Evolutionary conservation across 2,797 vertebrate species (phyloP), one percentile per base, ranked within the genome.

Genomic region (Okamejei kenojei): DNA sequence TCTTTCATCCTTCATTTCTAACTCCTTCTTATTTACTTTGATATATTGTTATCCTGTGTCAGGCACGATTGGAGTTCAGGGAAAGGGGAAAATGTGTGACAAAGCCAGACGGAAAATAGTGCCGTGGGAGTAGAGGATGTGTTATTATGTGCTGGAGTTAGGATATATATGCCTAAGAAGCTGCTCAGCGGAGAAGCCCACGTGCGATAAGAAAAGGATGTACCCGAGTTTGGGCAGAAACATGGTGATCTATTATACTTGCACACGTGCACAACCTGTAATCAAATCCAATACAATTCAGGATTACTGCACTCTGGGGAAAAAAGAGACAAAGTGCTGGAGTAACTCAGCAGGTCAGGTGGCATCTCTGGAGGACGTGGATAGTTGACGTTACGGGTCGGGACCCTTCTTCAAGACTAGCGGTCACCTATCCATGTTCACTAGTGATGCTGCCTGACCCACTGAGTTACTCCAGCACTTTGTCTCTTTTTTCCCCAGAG

Each of bases 1-100:
- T 63, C 68, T 92, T 92, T 92, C 65, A 76, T 76, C 90, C 38
- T 91, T 54, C 68, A 74, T 73, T 91, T 74, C 26, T 29, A 91
- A 91, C 90, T 76, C 71, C 90, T 54, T 74, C 35, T 35, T 73
- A 38, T 74, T 54, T 92, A 17, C 90, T 92, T 73, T 76, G 73
- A 92, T 76, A 92, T 76, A 54, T 54, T 73, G 90, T 45, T n/a
- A 38, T 38, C 35, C 71, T 54, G 68, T 76, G 73, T 26, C 90
- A 92, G 90, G 13, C 13, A 92, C 26, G 71, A 17, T 17, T 92
- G 90, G 71, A 88, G 84, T 35, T 58, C 38, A 92, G 71, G 26
- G 71, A 92, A 74, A 76, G 71, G 68, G 63, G n/a, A 88, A 63
- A 61, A 88, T 68, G n/a, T 32, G 61, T 35, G 84, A 68, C n/a